phyloP scores from a whole-genome alignment of 1,140 invertebrate genomes.

The Microplitis mediator region DNA sequence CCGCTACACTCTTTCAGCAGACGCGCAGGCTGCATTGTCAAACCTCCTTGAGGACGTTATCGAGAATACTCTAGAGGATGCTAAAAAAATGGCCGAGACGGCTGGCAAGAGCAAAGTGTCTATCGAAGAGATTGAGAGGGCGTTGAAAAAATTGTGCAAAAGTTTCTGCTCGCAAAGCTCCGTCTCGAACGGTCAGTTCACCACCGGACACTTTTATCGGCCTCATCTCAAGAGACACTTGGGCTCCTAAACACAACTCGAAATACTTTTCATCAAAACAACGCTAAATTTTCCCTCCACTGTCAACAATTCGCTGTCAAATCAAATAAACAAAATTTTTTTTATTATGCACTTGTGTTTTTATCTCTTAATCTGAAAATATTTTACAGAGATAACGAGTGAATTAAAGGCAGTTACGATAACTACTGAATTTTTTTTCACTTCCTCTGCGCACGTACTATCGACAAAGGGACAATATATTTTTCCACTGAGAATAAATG shows the following conservation, averaged over 20 bases:
- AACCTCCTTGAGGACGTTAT: conserved; percentile 51
- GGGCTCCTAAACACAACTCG: no score
- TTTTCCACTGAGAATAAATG: neutral
- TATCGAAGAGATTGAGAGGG: conserved; percentile 43
- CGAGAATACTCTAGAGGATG: conserved; percentile 49
- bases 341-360: neutral
- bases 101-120: conserved; percentile 43
- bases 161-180: conserved; percentile 26
- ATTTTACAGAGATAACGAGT: neutral
- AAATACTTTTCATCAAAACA: no score
- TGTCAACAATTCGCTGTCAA: no score
- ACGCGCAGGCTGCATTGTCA: conserved; percentile 44
- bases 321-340: no score
- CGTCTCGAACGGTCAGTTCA: neutral
- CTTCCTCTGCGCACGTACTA: neutral
- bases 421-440: neutral
- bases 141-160: conserved; percentile 45
- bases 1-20: conserved; percentile 41
- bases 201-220: no score
- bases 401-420: conserved; percentile 1
- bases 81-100: conserved; percentile 45
- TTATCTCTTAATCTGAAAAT: neutral
- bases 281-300: no score
- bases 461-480: conserved; percentile 8
- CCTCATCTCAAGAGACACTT: no score